Conservation (phyloP, 2,888 invertebrate genomes). For the Ptilodon capucinus region DNA sequence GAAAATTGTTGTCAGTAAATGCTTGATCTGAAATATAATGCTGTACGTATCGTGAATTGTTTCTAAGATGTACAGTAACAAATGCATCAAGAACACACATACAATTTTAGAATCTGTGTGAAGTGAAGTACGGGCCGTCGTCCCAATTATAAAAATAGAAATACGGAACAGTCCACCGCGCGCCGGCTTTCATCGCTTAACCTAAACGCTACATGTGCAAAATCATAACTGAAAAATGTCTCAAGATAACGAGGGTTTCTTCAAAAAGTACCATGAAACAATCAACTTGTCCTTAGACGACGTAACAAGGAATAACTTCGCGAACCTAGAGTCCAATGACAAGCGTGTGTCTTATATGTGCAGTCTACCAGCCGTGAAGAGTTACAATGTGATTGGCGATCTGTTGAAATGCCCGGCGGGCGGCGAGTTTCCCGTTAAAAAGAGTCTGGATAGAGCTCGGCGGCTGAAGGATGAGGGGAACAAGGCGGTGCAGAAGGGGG, state of each 20-base stretch:
- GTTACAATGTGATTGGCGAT: slow-evolving; percentile 73
- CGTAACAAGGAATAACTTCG: slow-evolving; percentile 84
- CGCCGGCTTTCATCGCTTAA: slow-evolving; percentile 59
- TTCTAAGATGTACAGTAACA: too few relatives aligned
- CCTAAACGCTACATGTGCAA: slow-evolving; percentile 44
- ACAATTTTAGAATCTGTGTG: slow-evolving; percentile 38
- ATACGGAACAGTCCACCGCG: slow-evolving; percentile 47
- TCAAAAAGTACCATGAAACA: slow-evolving; percentile 85
- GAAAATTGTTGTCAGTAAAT: too few relatives aligned
- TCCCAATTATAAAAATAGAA: slow-evolving; percentile 74
- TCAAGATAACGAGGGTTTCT: slow-evolving; percentile 74
- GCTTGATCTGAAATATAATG: too few relatives aligned
- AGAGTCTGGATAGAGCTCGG: slow-evolving; percentile 83
- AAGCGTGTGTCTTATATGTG: slow-evolving; percentile 85
- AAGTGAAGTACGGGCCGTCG: slow-evolving; percentile 60
- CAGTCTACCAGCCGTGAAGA: slow-evolving; percentile 77
- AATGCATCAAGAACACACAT: slow-evolving; percentile 15
- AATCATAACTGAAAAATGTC: slow-evolving; percentile 53
- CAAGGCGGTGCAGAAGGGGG: slow-evolving; percentile 86
- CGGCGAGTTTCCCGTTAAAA: slow-evolving; percentile 69
- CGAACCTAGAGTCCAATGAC: slow-evolving; percentile 83
- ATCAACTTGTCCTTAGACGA: slow-evolving; percentile 80
- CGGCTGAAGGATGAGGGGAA: slow-evolving; percentile 88
- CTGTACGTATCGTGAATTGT: too few relatives aligned
- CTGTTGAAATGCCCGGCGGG: slow-evolving; percentile 58